Percentiles rank a stretch among this genome's conserved stretches.
These are phyloP conservation scores for Neopelma chrysocephalum DNA, from an alignment of 2,797 vertebrate genomes.

Conservation along the genomic window DNA sequence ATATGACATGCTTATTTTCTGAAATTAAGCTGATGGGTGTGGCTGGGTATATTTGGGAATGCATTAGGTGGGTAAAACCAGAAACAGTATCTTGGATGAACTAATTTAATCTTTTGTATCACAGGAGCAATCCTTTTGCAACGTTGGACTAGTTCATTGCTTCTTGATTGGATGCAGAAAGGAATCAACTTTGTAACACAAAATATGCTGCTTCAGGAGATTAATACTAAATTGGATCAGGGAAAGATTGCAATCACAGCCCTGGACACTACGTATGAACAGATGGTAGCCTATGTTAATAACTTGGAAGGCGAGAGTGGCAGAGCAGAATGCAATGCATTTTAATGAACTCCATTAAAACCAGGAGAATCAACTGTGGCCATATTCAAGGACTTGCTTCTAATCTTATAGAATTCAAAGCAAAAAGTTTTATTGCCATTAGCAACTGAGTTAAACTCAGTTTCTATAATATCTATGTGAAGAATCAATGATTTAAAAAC, in stretches of 20 bases:
- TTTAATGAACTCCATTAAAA: constrained; percentile 45
- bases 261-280: constrained; percentile 1
- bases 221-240: background rate
- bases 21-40: background rate
- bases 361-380: background rate
- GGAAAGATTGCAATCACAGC: background rate
- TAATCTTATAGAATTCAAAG: background rate
- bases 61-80: background rate
- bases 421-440: background rate
- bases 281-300: constrained; percentile 35
- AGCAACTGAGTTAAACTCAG: background rate
- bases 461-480: background rate
- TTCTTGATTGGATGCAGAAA: background rate
- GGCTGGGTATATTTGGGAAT: background rate
- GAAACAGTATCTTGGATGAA: background rate
- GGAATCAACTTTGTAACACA: background rate
- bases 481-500: background rate
- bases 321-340: constrained; percentile 4
- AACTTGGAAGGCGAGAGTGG: background rate
- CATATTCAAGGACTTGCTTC: background rate
- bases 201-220: constrained; percentile 25
- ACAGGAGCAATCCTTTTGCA: background rate
- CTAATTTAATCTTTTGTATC: background rate
- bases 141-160: background rate
- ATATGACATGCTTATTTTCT: background rate